Conservation (phyloP, 1,140 invertebrate genomes). For the Drosophila teissieri region DNA sequence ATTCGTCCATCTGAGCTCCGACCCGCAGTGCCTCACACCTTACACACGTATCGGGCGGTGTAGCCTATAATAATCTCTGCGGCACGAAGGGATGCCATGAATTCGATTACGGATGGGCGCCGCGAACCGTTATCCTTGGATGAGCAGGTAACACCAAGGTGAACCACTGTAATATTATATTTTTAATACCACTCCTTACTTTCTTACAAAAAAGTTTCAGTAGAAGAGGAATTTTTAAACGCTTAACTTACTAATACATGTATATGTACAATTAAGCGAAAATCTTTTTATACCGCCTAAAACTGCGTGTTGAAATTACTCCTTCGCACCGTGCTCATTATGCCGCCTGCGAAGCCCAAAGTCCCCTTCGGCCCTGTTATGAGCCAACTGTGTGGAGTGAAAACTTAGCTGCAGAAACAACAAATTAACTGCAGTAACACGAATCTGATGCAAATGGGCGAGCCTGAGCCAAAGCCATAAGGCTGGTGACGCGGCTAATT, state of each 20-base stretch:
- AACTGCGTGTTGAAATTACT: too few species aligned
- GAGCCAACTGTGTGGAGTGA: constrained; percentile 23
- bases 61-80: constrained; percentile 6
- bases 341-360: neutral
- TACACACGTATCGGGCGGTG: neutral
- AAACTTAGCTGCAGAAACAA: constrained; percentile 22
- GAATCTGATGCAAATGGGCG: constrained; percentile 33
- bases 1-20: constrained; percentile 3
- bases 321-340: constrained; percentile 31
- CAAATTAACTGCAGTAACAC: constrained; percentile 26
- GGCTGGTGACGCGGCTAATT: constrained; percentile 49
- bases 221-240: too few species aligned
- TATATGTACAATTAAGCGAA: too few species aligned
- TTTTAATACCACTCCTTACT: neutral
- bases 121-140: neutral
- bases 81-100: constrained; percentile 15
- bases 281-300: too few species aligned
- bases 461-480: neutral
- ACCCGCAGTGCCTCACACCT: constrained; percentile 1
- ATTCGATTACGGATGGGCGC: constrained; percentile 11
- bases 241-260: too few species aligned
- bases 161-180: neutral
- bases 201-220: too few species aligned
- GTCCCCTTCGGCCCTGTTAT: constrained; percentile 9
- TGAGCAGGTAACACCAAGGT: neutral